Percentiles rank a stretch among this genome's conserved stretches.
Evolutionary conservation across 1,140 invertebrate species (phyloP).

Genomic region (Meteorus sp.): DNA sequence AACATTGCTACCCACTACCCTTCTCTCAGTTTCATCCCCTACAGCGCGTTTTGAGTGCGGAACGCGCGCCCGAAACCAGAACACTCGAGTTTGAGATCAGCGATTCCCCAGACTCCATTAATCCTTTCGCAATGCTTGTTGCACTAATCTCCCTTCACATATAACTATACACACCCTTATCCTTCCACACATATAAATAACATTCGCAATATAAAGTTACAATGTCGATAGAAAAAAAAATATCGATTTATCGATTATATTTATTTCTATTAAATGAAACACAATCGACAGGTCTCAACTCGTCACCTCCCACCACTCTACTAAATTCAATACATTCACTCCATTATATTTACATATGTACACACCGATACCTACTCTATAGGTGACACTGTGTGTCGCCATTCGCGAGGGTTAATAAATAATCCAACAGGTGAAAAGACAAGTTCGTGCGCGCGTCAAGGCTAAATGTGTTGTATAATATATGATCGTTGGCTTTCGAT

Average conservation of each 20-base stretch:
- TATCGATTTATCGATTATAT: slow-evolving; percentile 28
- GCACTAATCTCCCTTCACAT: too few species aligned
- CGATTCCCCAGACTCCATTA: slow-evolving; percentile 21
- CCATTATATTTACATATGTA: too few species aligned
- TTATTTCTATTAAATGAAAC: slow-evolving; percentile 37
- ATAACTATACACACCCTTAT: too few species aligned
- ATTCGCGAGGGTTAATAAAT: slow-evolving; percentile 32
- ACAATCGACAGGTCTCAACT: slow-evolving; percentile 40
- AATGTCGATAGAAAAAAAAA: not conserved
- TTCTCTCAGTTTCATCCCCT: not conserved
- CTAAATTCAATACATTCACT: too few species aligned
- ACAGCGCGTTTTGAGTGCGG: slow-evolving; percentile 17
- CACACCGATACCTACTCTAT: not conserved
- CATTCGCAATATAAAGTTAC: not conserved
- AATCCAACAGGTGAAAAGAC: slow-evolving; percentile 37
- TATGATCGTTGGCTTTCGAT: too few species aligned
- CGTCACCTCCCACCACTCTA: not conserved
- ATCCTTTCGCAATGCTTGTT: slow-evolving; percentile 13
- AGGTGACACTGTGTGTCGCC: slow-evolving; percentile 4
- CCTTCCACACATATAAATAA: not conserved
- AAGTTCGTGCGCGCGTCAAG: slow-evolving; percentile 35
- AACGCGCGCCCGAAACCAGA: slow-evolving; percentile 13
- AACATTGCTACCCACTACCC: not conserved
- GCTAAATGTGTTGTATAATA: too few species aligned
- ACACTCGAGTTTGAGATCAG: slow-evolving; percentile 20